Conservation (phyloP, 2,113 vertebrate genomes). For the Lycaon pictus region DNA sequence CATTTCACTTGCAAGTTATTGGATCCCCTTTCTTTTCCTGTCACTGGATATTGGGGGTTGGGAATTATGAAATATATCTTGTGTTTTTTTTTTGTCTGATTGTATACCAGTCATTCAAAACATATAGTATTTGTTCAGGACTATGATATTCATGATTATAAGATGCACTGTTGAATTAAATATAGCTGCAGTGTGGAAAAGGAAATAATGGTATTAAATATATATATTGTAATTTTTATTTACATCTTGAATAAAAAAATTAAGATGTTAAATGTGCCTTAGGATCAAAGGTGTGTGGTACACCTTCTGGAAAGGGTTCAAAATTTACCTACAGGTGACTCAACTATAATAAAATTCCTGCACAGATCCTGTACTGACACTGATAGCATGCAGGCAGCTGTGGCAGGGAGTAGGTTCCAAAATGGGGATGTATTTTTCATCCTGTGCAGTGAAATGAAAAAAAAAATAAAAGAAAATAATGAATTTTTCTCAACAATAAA, state of each 20-base stretch:
- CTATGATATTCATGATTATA: background rate
- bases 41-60: background rate
- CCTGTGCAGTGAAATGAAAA: background rate
- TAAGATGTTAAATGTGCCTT: background rate
- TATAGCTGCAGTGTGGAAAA: background rate
- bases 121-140: background rate
- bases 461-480: background rate
- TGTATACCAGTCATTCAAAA: background rate
- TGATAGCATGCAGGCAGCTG: background rate
- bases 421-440: background rate
- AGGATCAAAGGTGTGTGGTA: background rate
- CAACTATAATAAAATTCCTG: background rate
- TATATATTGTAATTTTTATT: background rate
- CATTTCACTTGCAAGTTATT: conserved; percentile 21
- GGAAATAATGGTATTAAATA: conserved; percentile 2
- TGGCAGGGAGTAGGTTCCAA: background rate
- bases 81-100: background rate
- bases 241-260: background rate
- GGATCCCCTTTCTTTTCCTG: background rate
- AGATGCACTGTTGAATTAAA: background rate
- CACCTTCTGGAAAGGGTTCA: background rate
- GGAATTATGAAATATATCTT: background rate
- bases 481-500: background rate
- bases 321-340: background rate
- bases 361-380: background rate